Evolutionary conservation across 2,113 vertebrate species (phyloP).

Genomic region (Archocentrus centrarchus): DNA sequence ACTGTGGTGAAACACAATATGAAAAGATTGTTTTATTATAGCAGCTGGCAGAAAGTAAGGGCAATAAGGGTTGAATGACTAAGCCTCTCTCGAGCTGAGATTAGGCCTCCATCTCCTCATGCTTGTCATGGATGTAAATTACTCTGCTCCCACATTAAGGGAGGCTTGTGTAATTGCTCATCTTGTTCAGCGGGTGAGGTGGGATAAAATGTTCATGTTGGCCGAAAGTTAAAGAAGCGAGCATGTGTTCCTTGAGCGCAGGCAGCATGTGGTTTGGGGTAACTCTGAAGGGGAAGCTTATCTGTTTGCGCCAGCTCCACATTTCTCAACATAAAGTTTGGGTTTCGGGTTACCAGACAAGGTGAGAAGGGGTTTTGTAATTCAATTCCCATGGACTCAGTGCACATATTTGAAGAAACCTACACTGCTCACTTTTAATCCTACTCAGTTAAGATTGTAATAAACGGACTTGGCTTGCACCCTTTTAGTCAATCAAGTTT

Average conservation of each 20-base stretch:
- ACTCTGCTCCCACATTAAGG: conserved; percentile 62
- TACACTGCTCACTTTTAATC: conserved; percentile 56
- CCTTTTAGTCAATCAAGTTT: conserved; percentile 54
- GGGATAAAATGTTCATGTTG: conserved; percentile 19
- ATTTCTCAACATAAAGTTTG: conserved; percentile 71
- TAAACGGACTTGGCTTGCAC: conserved; percentile 45
- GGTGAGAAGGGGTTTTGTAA: conserved; percentile 73
- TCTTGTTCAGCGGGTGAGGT: conserved; percentile 56
- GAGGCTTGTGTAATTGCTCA: conserved; percentile 62
- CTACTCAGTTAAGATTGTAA: conserved; percentile 50
- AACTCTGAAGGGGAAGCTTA: conserved; percentile 50
- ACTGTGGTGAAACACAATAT: conserved; percentile 72
- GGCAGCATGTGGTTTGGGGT: conserved; percentile 68
- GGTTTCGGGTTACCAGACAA: conserved; percentile 71
- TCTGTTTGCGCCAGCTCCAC: conserved; percentile 72
- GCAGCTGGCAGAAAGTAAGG: conserved; percentile 71
- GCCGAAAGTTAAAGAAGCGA: conserved; percentile 22
- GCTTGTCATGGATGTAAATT: conserved; percentile 67
- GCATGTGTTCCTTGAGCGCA: conserved; percentile 48
- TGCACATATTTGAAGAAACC: conserved; percentile 56
- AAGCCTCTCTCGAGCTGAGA: conserved; percentile 62
- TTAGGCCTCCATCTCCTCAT: conserved; percentile 60
- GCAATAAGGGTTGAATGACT: conserved; percentile 69
- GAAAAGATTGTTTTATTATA: conserved; percentile 69
- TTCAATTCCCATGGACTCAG: conserved; percentile 47